These are phyloP conservation scores for Pelodytes ibericus DNA, from an alignment of 2,797 vertebrate species.

Conservation along the genomic window DNA sequence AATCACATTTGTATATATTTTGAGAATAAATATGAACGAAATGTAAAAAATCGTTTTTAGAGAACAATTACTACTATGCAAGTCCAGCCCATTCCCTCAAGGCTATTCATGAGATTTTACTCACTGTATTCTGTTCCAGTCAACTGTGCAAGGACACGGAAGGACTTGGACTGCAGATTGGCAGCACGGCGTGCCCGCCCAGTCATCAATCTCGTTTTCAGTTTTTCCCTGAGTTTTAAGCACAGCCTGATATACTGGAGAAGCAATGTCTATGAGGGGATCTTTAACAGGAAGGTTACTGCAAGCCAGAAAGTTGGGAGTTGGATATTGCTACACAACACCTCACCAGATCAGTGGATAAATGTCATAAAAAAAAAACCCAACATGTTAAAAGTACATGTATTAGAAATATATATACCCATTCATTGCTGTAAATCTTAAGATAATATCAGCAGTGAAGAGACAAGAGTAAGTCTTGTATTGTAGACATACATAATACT, in stretches of 20 bases:
- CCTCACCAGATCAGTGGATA: slow-evolving; percentile 9
- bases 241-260: slow-evolving; percentile 96
- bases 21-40: too few species aligned
- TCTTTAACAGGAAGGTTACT: slow-evolving; percentile 91
- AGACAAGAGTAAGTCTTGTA: slow-evolving; percentile 2
- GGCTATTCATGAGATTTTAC: too few species aligned
- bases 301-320: slow-evolving; percentile 71
- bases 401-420: background rate
- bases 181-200: slow-evolving; percentile 94
- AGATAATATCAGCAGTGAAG: background rate
- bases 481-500: background rate
- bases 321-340: slow-evolving; percentile 57
- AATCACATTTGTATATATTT: too few species aligned
- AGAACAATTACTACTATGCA: too few species aligned
- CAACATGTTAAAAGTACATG: too few species aligned
- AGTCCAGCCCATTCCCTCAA: too few species aligned
- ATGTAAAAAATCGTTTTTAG: too few species aligned
- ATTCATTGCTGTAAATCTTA: background rate
- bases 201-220: slow-evolving; percentile 84
- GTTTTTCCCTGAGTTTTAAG: slow-evolving; percentile 83
- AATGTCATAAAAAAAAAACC: too few species aligned
- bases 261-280: slow-evolving; percentile 90
- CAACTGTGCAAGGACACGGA: slow-evolving; percentile 95
- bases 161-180: slow-evolving; percentile 95
- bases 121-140: slow-evolving; percentile 97